Base-by-base conservation (phyloP, 2,888 invertebrate genomes). In the Harpagoxenus sublaevis region DNA sequence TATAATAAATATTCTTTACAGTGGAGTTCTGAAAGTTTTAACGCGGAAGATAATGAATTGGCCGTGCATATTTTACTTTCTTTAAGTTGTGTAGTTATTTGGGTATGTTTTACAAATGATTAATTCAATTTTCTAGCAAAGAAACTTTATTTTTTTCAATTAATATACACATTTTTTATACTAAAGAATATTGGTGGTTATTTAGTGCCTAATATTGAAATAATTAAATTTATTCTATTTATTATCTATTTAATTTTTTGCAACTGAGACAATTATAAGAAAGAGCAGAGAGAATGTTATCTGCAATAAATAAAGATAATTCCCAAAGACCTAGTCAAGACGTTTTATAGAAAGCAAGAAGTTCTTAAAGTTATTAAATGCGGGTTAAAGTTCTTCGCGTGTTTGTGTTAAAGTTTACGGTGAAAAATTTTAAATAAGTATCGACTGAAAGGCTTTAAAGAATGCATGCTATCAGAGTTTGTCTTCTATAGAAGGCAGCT, bases 351-450 rank as follows among this genome's bases (percentile, higher is more conserved):
- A 60, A 60, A 60, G 35, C 2, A n/a, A 48, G 9, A 45, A 57
- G 6, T 79, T 57, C 4, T 57, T 31, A 15, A 55, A 48, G 45
- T 71, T 71, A 79, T 71, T 79, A 79, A 70, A 57, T 15, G 23
- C 60, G 4, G 8, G 35, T 71, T 71, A 48, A 35, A 79, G 71
- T 71, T 18, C 10, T 45, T 42, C 57, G 18, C 18, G 70, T 42
- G 42, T 28, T 55, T 1, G 18, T 35, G 3, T 39, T 23, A 39
- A 81, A 79, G 18, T 71, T 79, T 39, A 73, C 39, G 23, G 3
- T 28, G n/a, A 60, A 73, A 71, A 73, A 23, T 60, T 81, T 10
- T 28, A 48, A 60, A 71, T 28, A 60, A 73, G 28, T 48, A 35
- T 23, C 48, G 23, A 60, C 23, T 60, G 73, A 35, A 55, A 55